These are phyloP conservation scores for Ptychodera flava DNA, from an alignment of 35 echinoderm and acorn worm species.

Conservation along the genomic window DNA sequence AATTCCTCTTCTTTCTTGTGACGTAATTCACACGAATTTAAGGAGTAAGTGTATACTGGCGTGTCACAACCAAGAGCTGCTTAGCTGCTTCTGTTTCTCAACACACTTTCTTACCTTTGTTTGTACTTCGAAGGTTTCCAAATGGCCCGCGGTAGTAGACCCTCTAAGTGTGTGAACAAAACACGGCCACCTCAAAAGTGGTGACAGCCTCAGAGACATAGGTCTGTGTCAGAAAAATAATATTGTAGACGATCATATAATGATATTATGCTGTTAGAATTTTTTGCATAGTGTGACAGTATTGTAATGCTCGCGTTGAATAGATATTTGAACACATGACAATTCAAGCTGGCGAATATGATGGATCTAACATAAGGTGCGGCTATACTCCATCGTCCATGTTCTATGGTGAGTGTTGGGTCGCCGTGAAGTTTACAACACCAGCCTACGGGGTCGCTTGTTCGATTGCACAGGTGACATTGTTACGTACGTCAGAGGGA, in stretches of 20 bases:
- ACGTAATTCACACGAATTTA: too few species aligned
- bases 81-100: not conserved
- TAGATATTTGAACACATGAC: not conserved
- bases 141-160: not conserved
- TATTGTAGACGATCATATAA: not conserved
- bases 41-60: too few species aligned
- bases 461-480: not conserved
- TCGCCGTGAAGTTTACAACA: too few species aligned
- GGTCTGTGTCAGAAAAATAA: not conserved
- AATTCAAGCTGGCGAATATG: not conserved
- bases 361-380: not conserved
- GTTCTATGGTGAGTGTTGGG: too few species aligned
- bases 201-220: not conserved
- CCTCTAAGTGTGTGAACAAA: not conserved
- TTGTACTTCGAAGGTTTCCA: not conserved
- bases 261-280: not conserved
- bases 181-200: not conserved
- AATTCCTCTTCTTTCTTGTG: too few species aligned
- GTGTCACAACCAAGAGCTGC: too few species aligned
- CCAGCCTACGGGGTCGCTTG: not conserved
- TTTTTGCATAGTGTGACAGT: not conserved
- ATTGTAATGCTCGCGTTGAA: not conserved
- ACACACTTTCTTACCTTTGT: not conserved
- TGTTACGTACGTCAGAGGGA: not conserved
- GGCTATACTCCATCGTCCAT: not conserved